phyloP scores from a whole-genome alignment of 1,140 invertebrate species.

The Pachypeltis micranthus region DNA sequence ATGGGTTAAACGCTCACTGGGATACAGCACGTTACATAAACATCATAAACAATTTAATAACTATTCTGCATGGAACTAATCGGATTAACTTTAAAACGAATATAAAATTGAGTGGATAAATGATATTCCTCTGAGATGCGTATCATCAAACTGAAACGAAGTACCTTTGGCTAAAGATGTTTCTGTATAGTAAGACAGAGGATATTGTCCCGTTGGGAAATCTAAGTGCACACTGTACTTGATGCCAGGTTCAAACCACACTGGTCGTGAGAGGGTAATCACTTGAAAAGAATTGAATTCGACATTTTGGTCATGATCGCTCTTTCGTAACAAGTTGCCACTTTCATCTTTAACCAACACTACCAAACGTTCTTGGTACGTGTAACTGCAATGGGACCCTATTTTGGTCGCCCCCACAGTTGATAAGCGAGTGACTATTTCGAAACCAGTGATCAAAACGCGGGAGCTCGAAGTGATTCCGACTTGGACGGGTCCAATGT shows the following conservation, averaged over 20 bases:
- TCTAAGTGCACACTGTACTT: conserved; percentile 19
- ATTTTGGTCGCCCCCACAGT: conserved; percentile 9
- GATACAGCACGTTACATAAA: no score
- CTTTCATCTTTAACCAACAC: conserved; percentile 18
- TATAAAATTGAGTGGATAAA: conserved; percentile 12
- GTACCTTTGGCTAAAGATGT: conserved; percentile 12
- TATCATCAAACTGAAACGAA: conserved; percentile 6
- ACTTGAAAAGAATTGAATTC: conserved; percentile 20
- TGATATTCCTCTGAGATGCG: neutral
- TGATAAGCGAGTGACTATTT: conserved; percentile 22
- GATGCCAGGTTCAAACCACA: conserved; percentile 20
- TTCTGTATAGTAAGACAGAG: conserved; percentile 13
- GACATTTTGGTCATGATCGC: conserved; percentile 13
- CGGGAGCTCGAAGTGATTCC: conserved; percentile 10
- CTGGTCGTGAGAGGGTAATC: conserved; percentile 12
- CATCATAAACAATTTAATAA: neutral
- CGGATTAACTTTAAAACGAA: neutral
- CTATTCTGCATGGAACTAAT: neutral
- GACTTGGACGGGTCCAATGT: conserved; percentile 15
- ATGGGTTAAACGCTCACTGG: no score
- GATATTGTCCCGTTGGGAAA: conserved; percentile 21
- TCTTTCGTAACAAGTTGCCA: conserved; percentile 18
- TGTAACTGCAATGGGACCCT: neutral
- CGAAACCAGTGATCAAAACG: conserved; percentile 21
- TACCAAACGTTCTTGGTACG: conserved; percentile 18